Conservation (phyloP, 2,888 invertebrate species). For the Caenorhabditis sp. region DNA sequence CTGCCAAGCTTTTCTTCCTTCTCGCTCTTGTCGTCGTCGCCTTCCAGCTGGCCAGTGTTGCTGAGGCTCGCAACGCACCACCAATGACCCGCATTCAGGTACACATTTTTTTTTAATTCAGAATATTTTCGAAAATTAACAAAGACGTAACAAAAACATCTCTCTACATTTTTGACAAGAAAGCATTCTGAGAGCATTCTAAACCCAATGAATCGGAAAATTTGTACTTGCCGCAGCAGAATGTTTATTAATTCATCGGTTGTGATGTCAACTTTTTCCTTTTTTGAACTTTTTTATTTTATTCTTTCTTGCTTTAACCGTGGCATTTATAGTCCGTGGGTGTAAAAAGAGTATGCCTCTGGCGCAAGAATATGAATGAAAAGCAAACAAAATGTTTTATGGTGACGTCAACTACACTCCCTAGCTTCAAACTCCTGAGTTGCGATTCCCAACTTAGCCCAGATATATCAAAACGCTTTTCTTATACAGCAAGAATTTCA, state of each 20-base stretch:
- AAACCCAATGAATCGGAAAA: constrained; percentile 5
- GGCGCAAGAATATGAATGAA: constrained; percentile 23
- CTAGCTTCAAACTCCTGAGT: constrained; percentile 17
- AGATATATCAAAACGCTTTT: neutral
- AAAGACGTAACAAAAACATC: neutral
- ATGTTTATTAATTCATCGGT: neutral
- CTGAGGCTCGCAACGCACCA: constrained; percentile 49
- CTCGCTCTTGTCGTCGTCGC: constrained; percentile 44
- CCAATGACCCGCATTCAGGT: constrained; percentile 69
- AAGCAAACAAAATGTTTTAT: constrained; percentile 34
- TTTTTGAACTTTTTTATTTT: neutral
- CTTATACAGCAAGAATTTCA: constrained; percentile 22
- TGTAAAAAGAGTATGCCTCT: constrained; percentile 10
- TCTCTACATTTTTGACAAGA: too few species aligned
- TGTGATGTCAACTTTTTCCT: neutral
- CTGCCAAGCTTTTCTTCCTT: constrained; percentile 46
- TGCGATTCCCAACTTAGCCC: neutral
- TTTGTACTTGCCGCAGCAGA: neutral
- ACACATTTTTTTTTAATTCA: neutral
- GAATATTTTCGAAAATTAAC: neutral
- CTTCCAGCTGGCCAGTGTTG: constrained; percentile 37
- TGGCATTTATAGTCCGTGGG: constrained; percentile 47
- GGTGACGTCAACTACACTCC: constrained; percentile 28
- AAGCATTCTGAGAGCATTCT: too few species aligned
- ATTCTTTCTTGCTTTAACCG: neutral